phyloP scores from a whole-genome alignment of 2,888 invertebrate species.

The Ferdinandea cuprea region DNA sequence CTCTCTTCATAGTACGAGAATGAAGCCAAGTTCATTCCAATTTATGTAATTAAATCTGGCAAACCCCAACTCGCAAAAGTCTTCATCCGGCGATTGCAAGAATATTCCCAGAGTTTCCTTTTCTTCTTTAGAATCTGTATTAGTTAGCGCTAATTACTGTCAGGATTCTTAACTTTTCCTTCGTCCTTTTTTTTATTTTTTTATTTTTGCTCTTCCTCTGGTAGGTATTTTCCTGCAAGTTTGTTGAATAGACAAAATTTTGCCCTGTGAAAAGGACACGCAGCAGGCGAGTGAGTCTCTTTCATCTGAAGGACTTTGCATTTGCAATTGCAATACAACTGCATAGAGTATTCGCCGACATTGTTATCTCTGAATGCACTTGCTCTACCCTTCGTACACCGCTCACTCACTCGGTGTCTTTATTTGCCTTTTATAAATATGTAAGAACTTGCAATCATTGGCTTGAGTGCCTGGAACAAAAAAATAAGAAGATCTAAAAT shows the following conservation, averaged over 20 bases:
- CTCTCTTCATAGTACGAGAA: neutral
- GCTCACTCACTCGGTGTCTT: slow-evolving; percentile 19
- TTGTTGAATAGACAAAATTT: neutral
- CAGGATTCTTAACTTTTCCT: slow-evolving; percentile 62
- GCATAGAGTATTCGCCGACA: slow-evolving; percentile 19
- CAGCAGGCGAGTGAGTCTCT: slow-evolving; percentile 30
- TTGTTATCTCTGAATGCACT: slow-evolving; percentile 52
- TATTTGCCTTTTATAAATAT: slow-evolving; percentile 71
- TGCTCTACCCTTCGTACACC: neutral
- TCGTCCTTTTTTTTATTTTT: slow-evolving; percentile 7
- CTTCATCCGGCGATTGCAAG: slow-evolving; percentile 37
- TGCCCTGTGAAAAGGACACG: slow-evolving; percentile 59
- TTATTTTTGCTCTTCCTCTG: too few species aligned
- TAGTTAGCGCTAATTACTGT: slow-evolving; percentile 72
- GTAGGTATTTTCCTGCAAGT: neutral
- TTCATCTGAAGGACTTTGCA: slow-evolving; percentile 55
- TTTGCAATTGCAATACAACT: slow-evolving; percentile 43
- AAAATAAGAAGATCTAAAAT: slow-evolving; percentile 13
- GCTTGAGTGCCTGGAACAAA: slow-evolving; percentile 60
- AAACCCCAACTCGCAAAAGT: slow-evolving; percentile 26
- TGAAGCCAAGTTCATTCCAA: slow-evolving; percentile 23
- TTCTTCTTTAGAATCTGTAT: slow-evolving; percentile 42
- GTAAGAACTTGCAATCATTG: slow-evolving; percentile 72
- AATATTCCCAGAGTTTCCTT: slow-evolving; percentile 18
- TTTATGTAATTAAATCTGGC: slow-evolving; percentile 71